Evolutionary conservation across 2,888 invertebrate species (phyloP).

Genomic region (Buathra laborator): DNA sequence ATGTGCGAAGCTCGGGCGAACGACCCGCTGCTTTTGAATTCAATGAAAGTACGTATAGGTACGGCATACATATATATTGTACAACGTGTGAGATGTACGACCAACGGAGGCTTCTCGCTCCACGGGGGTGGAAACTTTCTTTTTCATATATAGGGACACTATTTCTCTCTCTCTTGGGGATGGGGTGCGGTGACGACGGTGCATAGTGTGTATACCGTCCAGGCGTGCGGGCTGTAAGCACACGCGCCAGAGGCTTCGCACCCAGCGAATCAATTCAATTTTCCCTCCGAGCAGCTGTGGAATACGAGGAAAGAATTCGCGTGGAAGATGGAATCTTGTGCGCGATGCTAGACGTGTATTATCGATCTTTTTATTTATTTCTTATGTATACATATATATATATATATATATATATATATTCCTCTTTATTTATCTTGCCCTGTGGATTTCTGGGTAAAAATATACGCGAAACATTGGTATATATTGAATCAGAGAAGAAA

Average conservation of each 20-base stretch:
- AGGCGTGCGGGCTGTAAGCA: slow-evolving; percentile 10
- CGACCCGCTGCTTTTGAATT: slow-evolving; percentile 56
- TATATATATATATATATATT: neutral
- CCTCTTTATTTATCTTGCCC: neutral
- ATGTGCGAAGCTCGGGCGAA: slow-evolving; percentile 41
- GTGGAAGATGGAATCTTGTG: slow-evolving; percentile 24
- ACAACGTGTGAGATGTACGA: slow-evolving; percentile 30
- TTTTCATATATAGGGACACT: slow-evolving; percentile 8
- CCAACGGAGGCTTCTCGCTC: slow-evolving; percentile 9
- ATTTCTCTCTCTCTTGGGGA: neutral
- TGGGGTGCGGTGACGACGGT: slow-evolving; percentile 16
- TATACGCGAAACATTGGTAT: too few relatives aligned
- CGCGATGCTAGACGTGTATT: slow-evolving; percentile 8
- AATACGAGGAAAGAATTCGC: slow-evolving; percentile 45
- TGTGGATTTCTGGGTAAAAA: neutral
- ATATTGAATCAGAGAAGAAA: too few relatives aligned
- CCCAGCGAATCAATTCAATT: slow-evolving; percentile 53
- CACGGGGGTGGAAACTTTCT: slow-evolving; percentile 40
- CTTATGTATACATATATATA: neutral
- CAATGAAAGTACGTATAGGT: slow-evolving; percentile 48
- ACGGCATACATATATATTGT: neutral
- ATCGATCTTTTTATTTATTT: slow-evolving; percentile 3
- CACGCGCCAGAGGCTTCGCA: slow-evolving; percentile 33
- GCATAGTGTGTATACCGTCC: slow-evolving; percentile 24
- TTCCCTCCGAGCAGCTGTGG: slow-evolving; percentile 42